These are phyloP conservation scores for Trachymyrmex septentrionalis DNA, from an alignment of 1,140 invertebrate genomes.

Conservation along the genomic window DNA sequence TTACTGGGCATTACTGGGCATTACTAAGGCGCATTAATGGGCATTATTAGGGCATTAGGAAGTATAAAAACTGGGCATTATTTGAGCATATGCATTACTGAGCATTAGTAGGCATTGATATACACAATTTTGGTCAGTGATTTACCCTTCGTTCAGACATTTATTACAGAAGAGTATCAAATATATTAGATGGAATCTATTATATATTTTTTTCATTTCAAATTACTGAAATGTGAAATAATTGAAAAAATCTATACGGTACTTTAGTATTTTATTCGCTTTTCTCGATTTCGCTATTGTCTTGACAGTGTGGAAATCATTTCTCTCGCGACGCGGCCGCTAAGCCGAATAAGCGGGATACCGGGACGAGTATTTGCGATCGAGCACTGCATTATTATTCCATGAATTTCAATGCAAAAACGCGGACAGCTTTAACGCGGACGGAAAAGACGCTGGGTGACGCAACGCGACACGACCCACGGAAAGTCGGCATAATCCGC, in stretches of 20 bases:
- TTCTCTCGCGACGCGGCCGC: constrained; percentile 21
- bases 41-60: no score
- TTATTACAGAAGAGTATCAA: no score
- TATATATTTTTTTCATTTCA: background rate
- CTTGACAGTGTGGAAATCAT: constrained; percentile 14
- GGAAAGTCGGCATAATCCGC: constrained; percentile 73
- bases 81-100: no score
- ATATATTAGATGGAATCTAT: background rate
- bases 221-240: background rate
- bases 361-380: constrained; percentile 75
- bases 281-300: background rate
- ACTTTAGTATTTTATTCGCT: constrained; percentile 5
- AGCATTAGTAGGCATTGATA: no score
- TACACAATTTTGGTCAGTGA: no score
- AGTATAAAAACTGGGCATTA: no score
- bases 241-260: background rate
- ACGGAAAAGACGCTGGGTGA: constrained; percentile 56
- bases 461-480: background rate
- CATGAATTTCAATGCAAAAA: constrained; percentile 84
- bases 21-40: no score
- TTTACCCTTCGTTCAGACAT: no score
- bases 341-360: constrained; percentile 67
- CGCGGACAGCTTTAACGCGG: constrained; percentile 37
- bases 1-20: no score
- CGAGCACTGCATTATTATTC: constrained; percentile 82